phyloP scores from a whole-genome alignment of 2,888 invertebrate species.

The Neoitamus cyanurus region DNA sequence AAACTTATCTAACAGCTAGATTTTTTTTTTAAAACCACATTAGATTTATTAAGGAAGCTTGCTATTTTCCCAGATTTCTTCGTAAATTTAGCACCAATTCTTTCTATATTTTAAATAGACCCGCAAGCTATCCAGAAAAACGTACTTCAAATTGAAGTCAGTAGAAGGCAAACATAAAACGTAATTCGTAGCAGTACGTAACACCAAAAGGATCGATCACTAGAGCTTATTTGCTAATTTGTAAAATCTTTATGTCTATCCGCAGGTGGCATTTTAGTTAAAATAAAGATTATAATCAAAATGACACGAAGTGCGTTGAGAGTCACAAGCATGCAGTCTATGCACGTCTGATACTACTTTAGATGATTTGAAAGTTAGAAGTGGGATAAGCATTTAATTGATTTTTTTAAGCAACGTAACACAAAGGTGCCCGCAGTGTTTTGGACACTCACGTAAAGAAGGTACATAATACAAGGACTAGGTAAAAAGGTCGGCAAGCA shows the following conservation, averaged over 20 bases:
- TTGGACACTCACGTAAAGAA: neutral
- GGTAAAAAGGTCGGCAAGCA: neutral
- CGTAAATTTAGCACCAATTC: too few relatives aligned
- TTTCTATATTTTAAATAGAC: neutral
- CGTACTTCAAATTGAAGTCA: too few relatives aligned
- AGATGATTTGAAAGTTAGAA: neutral
- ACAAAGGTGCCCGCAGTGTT: neutral
- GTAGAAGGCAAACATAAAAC: too few relatives aligned
- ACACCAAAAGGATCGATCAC: too few relatives aligned
- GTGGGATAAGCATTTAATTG: neutral
- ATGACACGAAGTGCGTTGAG: neutral
- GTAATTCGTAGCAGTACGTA: too few relatives aligned
- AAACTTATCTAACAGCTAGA: neutral
- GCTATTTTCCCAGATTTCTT: too few relatives aligned
- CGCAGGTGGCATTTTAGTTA: neutral
- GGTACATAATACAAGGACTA: neutral
- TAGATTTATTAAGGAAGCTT: too few relatives aligned
- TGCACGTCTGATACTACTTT: neutral
- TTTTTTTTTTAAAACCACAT: too few relatives aligned
- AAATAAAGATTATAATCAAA: neutral
- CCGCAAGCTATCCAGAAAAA: neutral
- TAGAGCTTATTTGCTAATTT: too few relatives aligned
- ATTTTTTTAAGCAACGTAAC: neutral
- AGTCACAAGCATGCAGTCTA: neutral
- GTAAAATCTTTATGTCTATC: neutral